Evolutionary conservation across 2,888 invertebrate genomes (phyloP).

Genomic region (Drosophila meridionalis): DNA sequence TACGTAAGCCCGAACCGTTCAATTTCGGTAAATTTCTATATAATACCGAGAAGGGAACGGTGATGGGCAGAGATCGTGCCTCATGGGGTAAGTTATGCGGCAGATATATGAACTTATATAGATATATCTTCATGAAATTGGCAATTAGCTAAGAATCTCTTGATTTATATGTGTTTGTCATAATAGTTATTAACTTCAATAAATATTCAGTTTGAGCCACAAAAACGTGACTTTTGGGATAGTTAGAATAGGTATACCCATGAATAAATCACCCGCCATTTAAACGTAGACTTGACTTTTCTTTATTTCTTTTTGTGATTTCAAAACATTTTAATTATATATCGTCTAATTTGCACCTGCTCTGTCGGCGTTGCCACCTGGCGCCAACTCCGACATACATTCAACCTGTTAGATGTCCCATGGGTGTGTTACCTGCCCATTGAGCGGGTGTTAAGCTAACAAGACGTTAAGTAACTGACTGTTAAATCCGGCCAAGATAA

Average conservation of each 20-base stretch:
- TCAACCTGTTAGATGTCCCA: slow-evolving; percentile 28
- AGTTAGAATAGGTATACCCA: neutral
- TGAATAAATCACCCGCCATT: slow-evolving; percentile 12
- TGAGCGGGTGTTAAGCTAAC: slow-evolving; percentile 4
- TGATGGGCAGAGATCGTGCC: slow-evolving; percentile 87
- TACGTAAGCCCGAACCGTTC: slow-evolving; percentile 82
- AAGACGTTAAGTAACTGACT: slow-evolving; percentile 9
- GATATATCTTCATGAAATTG: neutral
- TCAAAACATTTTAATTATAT: slow-evolving; percentile 37
- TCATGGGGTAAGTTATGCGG: slow-evolving; percentile 88
- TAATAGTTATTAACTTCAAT: neutral
- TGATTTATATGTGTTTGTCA: neutral
- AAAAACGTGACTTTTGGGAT: slow-evolving; percentile 10
- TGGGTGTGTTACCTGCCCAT: slow-evolving; percentile 30
- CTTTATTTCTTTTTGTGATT: slow-evolving; percentile 11
- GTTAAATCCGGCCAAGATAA: slow-evolving; percentile 26
- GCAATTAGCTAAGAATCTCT: neutral
- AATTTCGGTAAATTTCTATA: slow-evolving; percentile 84
- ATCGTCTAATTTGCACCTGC: neutral
- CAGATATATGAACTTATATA: neutral
- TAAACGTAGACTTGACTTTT: no score
- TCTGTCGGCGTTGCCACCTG: slow-evolving; percentile 16
- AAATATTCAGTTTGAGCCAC: neutral
- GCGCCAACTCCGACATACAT: slow-evolving; percentile 41
- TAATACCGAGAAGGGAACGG: slow-evolving; percentile 87